Evolutionary conservation across 2,888 invertebrate genomes (phyloP), one percentile per base, ranked within the genome.

Genomic region (Eupithecia subfuscata): DNA sequence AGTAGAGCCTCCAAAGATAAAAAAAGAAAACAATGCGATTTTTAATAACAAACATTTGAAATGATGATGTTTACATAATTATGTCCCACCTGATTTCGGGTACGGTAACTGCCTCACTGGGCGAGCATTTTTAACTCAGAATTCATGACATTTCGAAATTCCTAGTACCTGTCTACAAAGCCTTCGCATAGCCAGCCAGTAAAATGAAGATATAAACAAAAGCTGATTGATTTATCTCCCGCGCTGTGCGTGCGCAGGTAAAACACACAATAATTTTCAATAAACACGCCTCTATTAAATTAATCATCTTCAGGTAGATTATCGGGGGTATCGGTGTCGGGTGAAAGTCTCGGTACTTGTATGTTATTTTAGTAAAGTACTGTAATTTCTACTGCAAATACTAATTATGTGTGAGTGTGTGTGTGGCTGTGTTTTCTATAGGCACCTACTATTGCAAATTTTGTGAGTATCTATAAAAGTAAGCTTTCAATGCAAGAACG

Each of bases 221-320:
- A 69, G 63, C 79, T 83, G 86, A 87, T 87, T 86, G 88, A 89
- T 88, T 88, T 88, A 89, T 85, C 75, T 79, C 12, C 74, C 70
- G 78, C 82, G 77, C 77, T 81, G 81, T 79, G 82, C 85, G 86
- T 83, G 77, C 71, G 77, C 81, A 80, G 80, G 79, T 82, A 79
- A 83, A 79, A 83, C 83, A 84, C 78, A 83, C 81, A 84, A 85
- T 87, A 84, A 87, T 88, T 87, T 87, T 85, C 85, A 87, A 87
- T 86, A 84, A 85, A 82, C 84, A 84, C 86, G 84, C 85, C 83
- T 84, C 79, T 74, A 87, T 85, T 84, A 82, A 83, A 86, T 85
- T 84, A 86, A 84, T 86, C 85, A 86, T 83, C 83, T 82, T 82
- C 78, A 65, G 70, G 22, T 67, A 85, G 84, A 87, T 85, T 86